Evolutionary conservation across 2,113 vertebrate genomes (phyloP), one percentile per base, ranked within the genome.

Genomic region (Tetraodon nigroviridis): DNA sequence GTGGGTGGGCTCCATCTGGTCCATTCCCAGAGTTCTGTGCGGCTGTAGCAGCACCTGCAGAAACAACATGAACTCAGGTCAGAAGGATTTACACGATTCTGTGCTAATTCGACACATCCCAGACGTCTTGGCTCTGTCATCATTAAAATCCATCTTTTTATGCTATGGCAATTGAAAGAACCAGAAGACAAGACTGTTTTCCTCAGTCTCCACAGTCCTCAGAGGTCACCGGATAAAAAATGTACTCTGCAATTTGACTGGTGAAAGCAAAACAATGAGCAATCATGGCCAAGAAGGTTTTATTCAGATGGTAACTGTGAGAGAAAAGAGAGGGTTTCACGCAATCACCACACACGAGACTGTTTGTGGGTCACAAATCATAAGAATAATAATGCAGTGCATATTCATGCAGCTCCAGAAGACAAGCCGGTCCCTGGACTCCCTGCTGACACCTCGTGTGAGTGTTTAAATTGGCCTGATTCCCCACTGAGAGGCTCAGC

Each of bases 1-100:
- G 90, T 61, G 92, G 92, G 71, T 92, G 94, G 76, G 89, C 82
- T 85, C 92, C 90, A 58, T 98, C 96, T n/a, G 94, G 83, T 78
- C 93, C 92, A 76, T 90, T 94, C 74, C 93, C 94, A 55, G 94
- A 85, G 71, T 88, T 92, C 87, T 95, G 95, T 0, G 92, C 90
- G 61, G 94, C 89, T 90, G 95, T 90, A 72, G 92, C 90, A 64
- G 91, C 90, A 80, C 94, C 96, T 98, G 89, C 22, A 86, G 41
- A 58, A 5, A 52, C 20, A 55, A 72, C n/a, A 76, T 5, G 16
- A 40, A 50, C 57, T 61, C 45, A 50, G 17, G 13, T 37, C 6
- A 15, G 5, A 17, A 58, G 58, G 17, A 67, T 41, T 46, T 11
- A 46, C 19, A 51, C 17, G 60, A 17, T 10, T 2, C 14, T 21